These are phyloP conservation scores for Drosophila insularis DNA, from an alignment of 1,140 invertebrate species.

Conservation along the genomic window DNA sequence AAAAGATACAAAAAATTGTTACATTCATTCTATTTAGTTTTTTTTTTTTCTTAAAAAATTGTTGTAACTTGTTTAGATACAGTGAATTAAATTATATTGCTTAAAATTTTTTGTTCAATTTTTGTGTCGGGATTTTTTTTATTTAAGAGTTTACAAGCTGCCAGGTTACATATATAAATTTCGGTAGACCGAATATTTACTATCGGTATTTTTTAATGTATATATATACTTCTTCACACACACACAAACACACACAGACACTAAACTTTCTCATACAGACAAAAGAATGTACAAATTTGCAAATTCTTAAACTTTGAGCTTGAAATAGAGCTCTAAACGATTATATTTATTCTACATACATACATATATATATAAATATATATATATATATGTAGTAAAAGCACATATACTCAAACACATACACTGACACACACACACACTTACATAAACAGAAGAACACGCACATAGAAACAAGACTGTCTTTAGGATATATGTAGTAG, in stretches of 20 bases:
- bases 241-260: not conserved
- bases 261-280: not conserved
- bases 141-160: not conserved
- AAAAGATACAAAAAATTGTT: too few species aligned
- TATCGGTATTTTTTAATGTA: not conserved
- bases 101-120: not conserved
- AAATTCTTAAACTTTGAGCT: slow-evolving; percentile 19
- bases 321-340: not conserved
- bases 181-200: not conserved
- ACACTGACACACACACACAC: slow-evolving; percentile 32
- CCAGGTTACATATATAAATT: not conserved
- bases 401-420: slow-evolving; percentile 20
- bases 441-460: slow-evolving; percentile 48
- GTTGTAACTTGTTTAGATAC: too few species aligned
- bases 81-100: too few species aligned
- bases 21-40: too few species aligned
- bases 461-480: slow-evolving; percentile 76
- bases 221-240: slow-evolving; percentile 5
- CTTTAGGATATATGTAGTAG: slow-evolving; percentile 74
- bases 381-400: slow-evolving; percentile 20
- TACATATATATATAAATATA: not conserved
- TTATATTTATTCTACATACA: slow-evolving; percentile 8
- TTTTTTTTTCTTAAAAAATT: too few species aligned
- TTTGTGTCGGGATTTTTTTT: not conserved
- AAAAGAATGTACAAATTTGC: slow-evolving; percentile 21